phyloP scores from a whole-genome alignment of 2,797 vertebrate species.

The Podargus strigoides region DNA sequence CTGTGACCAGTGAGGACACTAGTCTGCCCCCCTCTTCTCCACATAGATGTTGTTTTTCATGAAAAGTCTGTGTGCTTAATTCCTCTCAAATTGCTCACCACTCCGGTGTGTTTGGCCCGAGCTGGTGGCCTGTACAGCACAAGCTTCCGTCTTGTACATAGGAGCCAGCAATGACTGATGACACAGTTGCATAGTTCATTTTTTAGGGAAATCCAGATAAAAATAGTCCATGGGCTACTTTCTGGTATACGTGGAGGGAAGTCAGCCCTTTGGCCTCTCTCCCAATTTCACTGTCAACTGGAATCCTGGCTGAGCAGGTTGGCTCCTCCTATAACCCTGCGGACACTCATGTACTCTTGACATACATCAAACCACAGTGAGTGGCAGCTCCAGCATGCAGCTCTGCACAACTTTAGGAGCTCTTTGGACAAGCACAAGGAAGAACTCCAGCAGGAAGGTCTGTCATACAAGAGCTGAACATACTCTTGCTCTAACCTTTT shows the following conservation, averaged over 20 bases:
- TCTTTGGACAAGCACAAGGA: neutral
- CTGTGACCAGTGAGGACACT: neutral
- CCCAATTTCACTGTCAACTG: neutral
- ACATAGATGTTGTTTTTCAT: neutral
- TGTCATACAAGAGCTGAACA: neutral
- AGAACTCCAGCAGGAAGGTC: neutral
- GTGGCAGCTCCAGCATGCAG: neutral
- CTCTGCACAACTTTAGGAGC: neutral
- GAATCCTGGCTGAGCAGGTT: neutral
- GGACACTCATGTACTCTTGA: neutral
- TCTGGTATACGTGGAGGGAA: neutral
- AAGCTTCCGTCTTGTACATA: too few species aligned
- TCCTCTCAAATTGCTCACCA: neutral
- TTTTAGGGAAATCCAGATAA: neutral
- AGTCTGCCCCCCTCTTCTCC: neutral
- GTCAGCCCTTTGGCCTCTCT: neutral
- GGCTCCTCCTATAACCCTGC: neutral
- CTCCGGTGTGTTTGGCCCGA: neutral
- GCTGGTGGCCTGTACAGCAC: neutral
- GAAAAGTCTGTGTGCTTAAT: neutral
- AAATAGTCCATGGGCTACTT: neutral
- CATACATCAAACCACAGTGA: neutral
- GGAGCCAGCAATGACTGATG: neutral
- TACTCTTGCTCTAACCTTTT: neutral
- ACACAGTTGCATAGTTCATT: neutral